These are phyloP conservation scores for Diploptera punctata DNA, from an alignment of 2,888 invertebrate genomes.

Conservation along the genomic window DNA sequence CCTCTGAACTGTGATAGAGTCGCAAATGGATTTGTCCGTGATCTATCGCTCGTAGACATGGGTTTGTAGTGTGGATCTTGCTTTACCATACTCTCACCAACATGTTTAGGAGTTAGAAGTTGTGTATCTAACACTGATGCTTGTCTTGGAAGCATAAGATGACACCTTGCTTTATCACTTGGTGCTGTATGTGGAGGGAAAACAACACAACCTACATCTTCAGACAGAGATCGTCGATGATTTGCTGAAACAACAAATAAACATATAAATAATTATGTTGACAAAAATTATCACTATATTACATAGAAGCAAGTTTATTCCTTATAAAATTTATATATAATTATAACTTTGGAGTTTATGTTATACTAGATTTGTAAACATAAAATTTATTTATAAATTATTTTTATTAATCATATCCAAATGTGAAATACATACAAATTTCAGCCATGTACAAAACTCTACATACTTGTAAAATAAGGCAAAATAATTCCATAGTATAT, in stretches of 20 bases:
- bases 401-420: no score
- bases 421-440: no score
- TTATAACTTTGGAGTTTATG: no score
- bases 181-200: slow-evolving; percentile 67
- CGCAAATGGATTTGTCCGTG: slow-evolving; percentile 73
- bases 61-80: slow-evolving; percentile 84
- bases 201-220: slow-evolving; percentile 68
- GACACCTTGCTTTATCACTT: slow-evolving; percentile 77
- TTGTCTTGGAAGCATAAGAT: slow-evolving; percentile 60
- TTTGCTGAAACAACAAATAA: slow-evolving; percentile 55
- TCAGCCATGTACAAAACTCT: no score
- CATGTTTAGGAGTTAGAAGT: slow-evolving; percentile 65
- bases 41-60: slow-evolving; percentile 53
- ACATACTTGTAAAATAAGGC: no score
- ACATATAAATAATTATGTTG: no score
- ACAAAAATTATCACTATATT: no score
- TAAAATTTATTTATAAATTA: no score
- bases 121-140: slow-evolving; percentile 47
- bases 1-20: slow-evolving; percentile 78
- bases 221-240: slow-evolving; percentile 77
- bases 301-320: no score
- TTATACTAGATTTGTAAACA: no score
- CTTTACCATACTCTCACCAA: slow-evolving; percentile 86
- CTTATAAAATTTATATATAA: no score
- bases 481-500: no score